Conservation (phyloP, 2,888 invertebrate genomes). For the Cyclophora punctaria region DNA sequence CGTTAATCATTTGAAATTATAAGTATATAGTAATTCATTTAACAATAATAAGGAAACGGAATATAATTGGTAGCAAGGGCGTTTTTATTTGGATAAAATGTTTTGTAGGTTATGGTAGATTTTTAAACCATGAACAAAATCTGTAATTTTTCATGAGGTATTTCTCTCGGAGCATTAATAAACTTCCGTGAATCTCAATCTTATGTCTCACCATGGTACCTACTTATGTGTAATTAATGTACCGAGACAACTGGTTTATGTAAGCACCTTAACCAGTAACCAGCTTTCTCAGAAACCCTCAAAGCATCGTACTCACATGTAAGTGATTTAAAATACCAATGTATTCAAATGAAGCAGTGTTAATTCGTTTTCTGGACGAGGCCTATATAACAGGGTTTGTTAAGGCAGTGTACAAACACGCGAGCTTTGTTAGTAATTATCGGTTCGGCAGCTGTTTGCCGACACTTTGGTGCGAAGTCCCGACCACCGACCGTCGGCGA, state of each 20-base stretch:
- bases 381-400: slow-evolving; percentile 32
- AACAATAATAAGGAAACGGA: too few species aligned
- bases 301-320: not conserved
- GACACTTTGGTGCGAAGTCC: slow-evolving; percentile 68
- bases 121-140: too few species aligned
- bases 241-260: too few species aligned
- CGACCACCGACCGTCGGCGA: slow-evolving; percentile 64
- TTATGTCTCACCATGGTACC: too few species aligned
- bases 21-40: slow-evolving; percentile 1
- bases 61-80: too few species aligned
- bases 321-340: slow-evolving; percentile 17
- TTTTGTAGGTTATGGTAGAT: too few species aligned
- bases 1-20: slow-evolving; percentile 15
- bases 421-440: slow-evolving; percentile 68
- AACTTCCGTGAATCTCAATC: too few species aligned
- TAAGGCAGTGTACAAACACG: slow-evolving; percentile 54
- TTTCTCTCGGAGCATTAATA: too few species aligned
- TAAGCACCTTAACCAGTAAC: not conserved
- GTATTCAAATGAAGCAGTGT: slow-evolving; percentile 29
- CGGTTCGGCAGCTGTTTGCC: slow-evolving; percentile 63
- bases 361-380: slow-evolving; percentile 35
- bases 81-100: too few species aligned
- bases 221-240: too few species aligned
- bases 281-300: not conserved
- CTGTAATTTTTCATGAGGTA: too few species aligned